Evolutionary conservation across 2,113 vertebrate species (phyloP).

Genomic region (Lethenteron camtschaticum): DNA sequence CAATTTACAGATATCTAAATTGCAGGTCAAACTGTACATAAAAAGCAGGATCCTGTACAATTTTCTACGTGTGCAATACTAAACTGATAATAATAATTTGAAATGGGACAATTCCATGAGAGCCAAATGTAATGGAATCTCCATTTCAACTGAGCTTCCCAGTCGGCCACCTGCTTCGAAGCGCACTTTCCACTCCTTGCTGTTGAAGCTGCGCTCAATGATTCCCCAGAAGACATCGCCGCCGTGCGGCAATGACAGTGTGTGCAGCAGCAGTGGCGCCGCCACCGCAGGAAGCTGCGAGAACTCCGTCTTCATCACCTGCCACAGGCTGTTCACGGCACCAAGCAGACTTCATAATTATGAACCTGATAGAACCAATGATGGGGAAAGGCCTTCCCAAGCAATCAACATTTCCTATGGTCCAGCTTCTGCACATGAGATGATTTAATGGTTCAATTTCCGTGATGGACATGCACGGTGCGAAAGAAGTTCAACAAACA

Average conservation of each 20-base stretch:
- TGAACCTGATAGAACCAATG: background rate
- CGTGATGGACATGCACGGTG: background rate
- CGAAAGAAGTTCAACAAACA: no score
- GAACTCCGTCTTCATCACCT: constrained; percentile 80
- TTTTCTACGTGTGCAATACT: no score
- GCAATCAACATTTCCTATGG: background rate
- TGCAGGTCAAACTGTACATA: no score
- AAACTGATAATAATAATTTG: no score
- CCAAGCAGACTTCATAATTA: background rate
- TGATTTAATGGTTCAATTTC: background rate
- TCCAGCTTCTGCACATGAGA: background rate
- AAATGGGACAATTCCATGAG: no score
- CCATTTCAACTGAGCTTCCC: no score
- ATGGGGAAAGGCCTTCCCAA: background rate
- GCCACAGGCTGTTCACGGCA: constrained; percentile 48
- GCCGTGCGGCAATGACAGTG: constrained; percentile 64
- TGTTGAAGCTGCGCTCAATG: constrained; percentile 86
- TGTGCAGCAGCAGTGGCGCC: constrained; percentile 80
- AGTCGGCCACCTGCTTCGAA: constrained; percentile 71
- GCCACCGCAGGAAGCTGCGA: constrained; percentile 81
- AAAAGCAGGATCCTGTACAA: no score
- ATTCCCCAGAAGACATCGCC: constrained; percentile 97
- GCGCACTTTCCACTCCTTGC: constrained; percentile 90
- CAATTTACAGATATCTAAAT: no score
- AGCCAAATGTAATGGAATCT: no score